Percentiles rank a stretch among this genome's conserved stretches.
Conservation (phyloP, 35 echinoderm and acorn worm genomes). For the Diadema setosum region DNA sequence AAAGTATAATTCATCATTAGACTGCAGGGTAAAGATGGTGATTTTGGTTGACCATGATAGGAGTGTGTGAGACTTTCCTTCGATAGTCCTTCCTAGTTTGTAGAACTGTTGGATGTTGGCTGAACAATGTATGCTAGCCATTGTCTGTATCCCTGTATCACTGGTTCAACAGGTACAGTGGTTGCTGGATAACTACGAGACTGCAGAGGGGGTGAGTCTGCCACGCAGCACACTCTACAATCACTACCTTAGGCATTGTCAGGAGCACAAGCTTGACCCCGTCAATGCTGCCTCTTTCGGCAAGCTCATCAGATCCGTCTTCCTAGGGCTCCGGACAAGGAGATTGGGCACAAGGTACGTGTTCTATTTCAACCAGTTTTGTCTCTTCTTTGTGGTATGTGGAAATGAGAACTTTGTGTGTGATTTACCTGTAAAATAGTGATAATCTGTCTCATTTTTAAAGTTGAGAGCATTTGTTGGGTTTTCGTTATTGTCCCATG, state of each 20-base stretch:
- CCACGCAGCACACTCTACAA: constrained; percentile 91
- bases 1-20: no score
- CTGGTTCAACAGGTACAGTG: constrained; percentile 90
- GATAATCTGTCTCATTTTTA: no score
- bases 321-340: constrained; percentile 86
- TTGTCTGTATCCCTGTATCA: neutral
- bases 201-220: constrained; percentile 84
- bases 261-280: constrained; percentile 95
- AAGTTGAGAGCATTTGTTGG: neutral
- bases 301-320: constrained; percentile 96
- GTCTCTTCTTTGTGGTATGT: no score
- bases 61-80: no score
- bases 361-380: no score
- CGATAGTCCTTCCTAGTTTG: no score
- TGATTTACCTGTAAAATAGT: no score
- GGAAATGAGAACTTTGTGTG: no score
- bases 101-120: no score
- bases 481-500: neutral
- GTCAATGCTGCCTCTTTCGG: constrained; percentile 98
- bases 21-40: no score
- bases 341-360: constrained; percentile 89
- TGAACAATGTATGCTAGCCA: no score
- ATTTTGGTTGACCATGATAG: no score
- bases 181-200: constrained; percentile 97
- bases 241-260: constrained; percentile 97